Conservation (phyloP, 1,140 invertebrate genomes). For the Aphis craccivora region DNA sequence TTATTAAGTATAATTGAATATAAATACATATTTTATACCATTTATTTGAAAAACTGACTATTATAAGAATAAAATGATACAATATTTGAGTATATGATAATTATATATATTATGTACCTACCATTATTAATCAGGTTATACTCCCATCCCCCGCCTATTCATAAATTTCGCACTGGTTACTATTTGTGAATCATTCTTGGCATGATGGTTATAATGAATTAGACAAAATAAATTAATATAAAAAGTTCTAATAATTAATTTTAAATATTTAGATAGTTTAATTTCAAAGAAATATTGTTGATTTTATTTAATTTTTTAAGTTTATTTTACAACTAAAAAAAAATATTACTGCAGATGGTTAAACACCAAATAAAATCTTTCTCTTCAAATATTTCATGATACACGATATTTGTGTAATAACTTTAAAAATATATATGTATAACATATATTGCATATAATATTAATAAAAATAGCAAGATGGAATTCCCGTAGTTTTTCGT, state of each 20-base stretch:
- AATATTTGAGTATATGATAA: background rate
- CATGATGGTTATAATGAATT: background rate
- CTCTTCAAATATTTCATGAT: background rate
- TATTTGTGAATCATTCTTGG: background rate
- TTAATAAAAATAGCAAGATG: background rate
- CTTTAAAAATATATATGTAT: background rate
- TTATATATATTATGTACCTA: background rate
- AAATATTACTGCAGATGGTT: background rate
- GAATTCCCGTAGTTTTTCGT: background rate
- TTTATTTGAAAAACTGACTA: background rate
- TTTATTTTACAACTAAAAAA: background rate
- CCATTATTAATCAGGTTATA: background rate
- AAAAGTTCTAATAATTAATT: too few species aligned
- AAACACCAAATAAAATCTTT: background rate
- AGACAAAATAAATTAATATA: background rate
- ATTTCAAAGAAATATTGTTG: too few species aligned
- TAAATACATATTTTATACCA: background rate
- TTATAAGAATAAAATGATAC: background rate
- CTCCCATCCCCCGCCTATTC: too few species aligned
- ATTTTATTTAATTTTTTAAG: background rate
- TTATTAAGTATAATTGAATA: background rate
- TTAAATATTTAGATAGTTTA: too few species aligned
- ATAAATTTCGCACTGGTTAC: background rate
- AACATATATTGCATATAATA: too few species aligned
- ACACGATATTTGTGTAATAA: background rate